Evolutionary conservation across 2,113 vertebrate species (phyloP), one percentile per base, ranked within the genome.

Genomic region (Antechinus flavipes): DNA sequence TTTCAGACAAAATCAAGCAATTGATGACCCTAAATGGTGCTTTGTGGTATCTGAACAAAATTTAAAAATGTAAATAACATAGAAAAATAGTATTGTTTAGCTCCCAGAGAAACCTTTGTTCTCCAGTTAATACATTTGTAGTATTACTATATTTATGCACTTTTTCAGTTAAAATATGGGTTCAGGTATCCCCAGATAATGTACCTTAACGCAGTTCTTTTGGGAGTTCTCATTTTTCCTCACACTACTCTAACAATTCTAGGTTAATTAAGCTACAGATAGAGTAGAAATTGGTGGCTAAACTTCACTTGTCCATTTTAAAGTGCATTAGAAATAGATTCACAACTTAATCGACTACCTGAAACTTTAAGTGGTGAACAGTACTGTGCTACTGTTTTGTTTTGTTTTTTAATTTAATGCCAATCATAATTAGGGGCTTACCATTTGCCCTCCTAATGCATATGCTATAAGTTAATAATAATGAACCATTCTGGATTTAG

Each of bases 111-210:
- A 97, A 95, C 95, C 93, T 97, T 97, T 97, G 97, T 98, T 97
- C 97, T 91, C 49, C 98, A 98, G 97, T 98, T 98, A 98, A 98
- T 98, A 98, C 98, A 89, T 97, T 97, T 97, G 97, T 99, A 99
- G 98, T 98, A 98, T 99, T 98, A 98, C 96, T 96, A 61, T 98
- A 98, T 98, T 98, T 98, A 99, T 99, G 99, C 99, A 99, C 99
- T 99, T 99, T 99, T 97, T 98, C 97, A 98, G 98, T 98, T 98
- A 97, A 97, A 91, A 97, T 92, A 89, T 98, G 98, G 98, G 98
- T 98, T 98, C 98, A 97, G 98, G 97, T 98, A 93, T 98, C 98
- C 96, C 95, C 96, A 93, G 54, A 95, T 98, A 98, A 97, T 95
- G 92, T 98, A 97, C 95, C 95, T 97, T 98, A 98, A 97, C 24